Evolutionary conservation across 2,113 vertebrate species (phyloP).

Genomic region (Halichoerus grypus): DNA sequence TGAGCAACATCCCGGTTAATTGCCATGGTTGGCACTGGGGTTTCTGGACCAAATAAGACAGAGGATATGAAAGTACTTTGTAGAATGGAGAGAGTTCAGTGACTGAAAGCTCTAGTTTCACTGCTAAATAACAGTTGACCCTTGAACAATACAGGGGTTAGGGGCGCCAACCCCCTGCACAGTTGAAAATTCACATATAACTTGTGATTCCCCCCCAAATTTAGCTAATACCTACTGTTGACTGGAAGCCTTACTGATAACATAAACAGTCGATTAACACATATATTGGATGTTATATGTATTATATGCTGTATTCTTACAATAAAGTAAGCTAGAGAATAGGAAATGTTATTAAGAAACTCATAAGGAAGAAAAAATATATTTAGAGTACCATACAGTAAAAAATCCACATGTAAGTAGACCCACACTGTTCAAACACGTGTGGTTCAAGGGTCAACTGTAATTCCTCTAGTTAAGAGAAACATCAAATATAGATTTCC

Average conservation of each 20-base stretch:
- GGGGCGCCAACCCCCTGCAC: background rate
- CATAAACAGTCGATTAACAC: background rate
- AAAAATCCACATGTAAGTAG: background rate
- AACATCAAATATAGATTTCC: background rate
- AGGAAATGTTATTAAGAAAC: background rate
- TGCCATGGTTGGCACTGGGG: background rate
- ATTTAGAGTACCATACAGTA: background rate
- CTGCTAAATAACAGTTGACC: background rate
- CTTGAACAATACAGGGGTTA: background rate
- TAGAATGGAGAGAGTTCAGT: background rate
- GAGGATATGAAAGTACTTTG: background rate
- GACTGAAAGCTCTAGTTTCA: background rate
- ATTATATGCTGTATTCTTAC: background rate
- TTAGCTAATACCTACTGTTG: background rate
- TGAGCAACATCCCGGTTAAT: rapidly evolving
- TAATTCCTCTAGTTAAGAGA: background rate
- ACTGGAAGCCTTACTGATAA: background rate
- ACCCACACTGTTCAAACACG: background rate
- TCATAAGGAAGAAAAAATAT: background rate
- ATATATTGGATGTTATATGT: background rate
- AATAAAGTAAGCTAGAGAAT: background rate
- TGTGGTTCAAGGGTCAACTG: background rate
- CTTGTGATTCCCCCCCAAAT: background rate
- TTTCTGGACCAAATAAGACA: background rate
- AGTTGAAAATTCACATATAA: background rate